Evolutionary conservation across 1,140 invertebrate genomes (phyloP), one percentile per base, ranked within the genome.

Genomic region (Papilio polyxenes): DNA sequence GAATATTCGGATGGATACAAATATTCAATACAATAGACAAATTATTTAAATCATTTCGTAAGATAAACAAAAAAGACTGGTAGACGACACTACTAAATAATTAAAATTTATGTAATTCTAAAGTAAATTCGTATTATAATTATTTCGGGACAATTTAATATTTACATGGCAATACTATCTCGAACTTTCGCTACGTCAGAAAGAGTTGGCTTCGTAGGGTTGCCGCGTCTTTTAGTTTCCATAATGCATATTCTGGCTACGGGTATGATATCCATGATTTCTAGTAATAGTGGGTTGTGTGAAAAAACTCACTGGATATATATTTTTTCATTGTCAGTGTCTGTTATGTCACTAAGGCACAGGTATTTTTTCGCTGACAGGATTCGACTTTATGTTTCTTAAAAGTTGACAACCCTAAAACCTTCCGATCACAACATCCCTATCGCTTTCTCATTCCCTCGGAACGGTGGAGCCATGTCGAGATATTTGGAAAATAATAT

Each of bases 361-460:
- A 1, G 17, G 17, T 17, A 4, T 17, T 6, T 53, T 53, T 53
- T 53, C 51, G 51, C 17, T 53, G 51, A 5, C 51, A 53, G 13
- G 15, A 7, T 59, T 59, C 56, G n/a, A 17, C 17, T 17, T 17
- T 20, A 59, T 6, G 10, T 59, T 59, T 59, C n/a, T 59, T 59
- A 10, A 59, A 59, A 59, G 56, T 59, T 59, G 56, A 20, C 56
- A 59, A 20, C 56, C 56, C 56, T 59, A 9, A 59, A n/a, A 17
- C 56, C 17, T 7, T 7, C 17, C 51, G 13, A 17, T 53, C 17
- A 8, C 53, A 59, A 59, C 56, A 20, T 20, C n/a, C 56, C 17
- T 59, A 59, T 59, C 56, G n/a, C 56, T n/a, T 20, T 59, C 56
- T 59, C 56, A 20, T 59, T 59, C 56, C n/a, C n/a, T n/a, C 56